Evolutionary conservation across 1,140 invertebrate species (phyloP), one percentile per base, ranked within the genome.

Genomic region (Drosophila ficusphila): DNA sequence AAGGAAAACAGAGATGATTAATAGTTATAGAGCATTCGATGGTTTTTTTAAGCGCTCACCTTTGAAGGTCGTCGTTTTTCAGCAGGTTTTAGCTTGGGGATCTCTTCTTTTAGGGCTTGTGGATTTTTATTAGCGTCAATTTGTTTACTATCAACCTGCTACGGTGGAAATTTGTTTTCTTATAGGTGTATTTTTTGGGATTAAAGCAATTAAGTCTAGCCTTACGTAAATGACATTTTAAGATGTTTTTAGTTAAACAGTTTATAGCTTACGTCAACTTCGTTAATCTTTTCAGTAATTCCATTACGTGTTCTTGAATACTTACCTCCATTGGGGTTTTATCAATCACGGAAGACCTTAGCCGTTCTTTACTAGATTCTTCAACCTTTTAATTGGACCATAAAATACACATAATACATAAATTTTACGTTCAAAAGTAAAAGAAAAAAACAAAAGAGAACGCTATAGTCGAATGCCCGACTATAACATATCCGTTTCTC

Each of bases 271-370:
- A n/a, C 18, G 34, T 16, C 34, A 14, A 19, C 38, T 11, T 19
- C 18, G 1, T 11, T 6, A 11, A 16, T n/a, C 29, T 18, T 14
- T 34, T 12, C 6, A 34, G 7, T 16, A 16, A n/a, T n/a, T 23
- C 12, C 12, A 1, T 19, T 44, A 18, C 3, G 3, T 41, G 12
- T 38, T 25, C 4, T 23, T 7, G 6, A n/a, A 6, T 65, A 77
- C 68, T 83, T 82, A 94, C 94, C 92, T 94, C 93, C 71, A 93
- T 89, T 31, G 91, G 90, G 76, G 93, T 93, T 74, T 93, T 93
- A 78, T 95, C 94, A 39, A 94, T 89, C 25, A 94, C 82, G n/a
- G 94, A 95, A 51, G 94, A 93, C 33, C 93, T 92, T 51, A 94
- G 92, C 65, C 94, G 95, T 73, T 95, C 94, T 34, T 92, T 91